phyloP scores from a whole-genome alignment of 2,888 invertebrate species.

The Melinaea marsaeus region DNA sequence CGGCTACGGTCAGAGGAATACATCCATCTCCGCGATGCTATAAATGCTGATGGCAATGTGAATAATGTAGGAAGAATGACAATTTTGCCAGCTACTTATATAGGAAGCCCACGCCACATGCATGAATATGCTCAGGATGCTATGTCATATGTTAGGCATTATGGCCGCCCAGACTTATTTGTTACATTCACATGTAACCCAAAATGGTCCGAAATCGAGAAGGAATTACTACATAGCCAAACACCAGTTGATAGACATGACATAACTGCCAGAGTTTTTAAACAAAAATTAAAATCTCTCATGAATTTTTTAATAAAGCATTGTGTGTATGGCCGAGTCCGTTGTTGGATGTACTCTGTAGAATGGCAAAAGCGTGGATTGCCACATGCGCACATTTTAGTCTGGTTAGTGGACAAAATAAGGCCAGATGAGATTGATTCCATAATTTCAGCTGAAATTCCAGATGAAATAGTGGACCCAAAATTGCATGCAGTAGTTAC shows the following conservation, averaged over 20 bases:
- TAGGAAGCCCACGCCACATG: constrained; percentile 27
- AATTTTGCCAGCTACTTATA: constrained; percentile 32
- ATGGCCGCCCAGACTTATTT: too few species aligned
- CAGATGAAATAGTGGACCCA: constrained; percentile 21
- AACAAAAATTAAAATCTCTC: constrained; percentile 31
- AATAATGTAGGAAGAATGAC: constrained; percentile 33
- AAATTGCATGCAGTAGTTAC: constrained; percentile 22
- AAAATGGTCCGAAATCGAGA: constrained; percentile 31
- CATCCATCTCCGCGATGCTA: constrained; percentile 35
- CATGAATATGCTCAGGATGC: constrained; percentile 33
- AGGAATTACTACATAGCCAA: constrained; percentile 30
- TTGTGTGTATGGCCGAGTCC: constrained; percentile 26
- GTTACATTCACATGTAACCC: constrained; percentile 33
- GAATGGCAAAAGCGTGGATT: too few species aligned
- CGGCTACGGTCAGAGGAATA: constrained; percentile 30
- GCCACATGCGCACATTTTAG: constrained; percentile 1
- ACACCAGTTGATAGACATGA: constrained; percentile 38
- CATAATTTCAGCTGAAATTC: constrained; percentile 24
- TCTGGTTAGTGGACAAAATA: constrained; percentile 38
- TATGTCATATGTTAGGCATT: constrained; percentile 38
- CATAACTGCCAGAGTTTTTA: constrained; percentile 33
- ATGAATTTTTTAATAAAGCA: constrained; percentile 31
- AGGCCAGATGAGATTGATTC: constrained; percentile 26
- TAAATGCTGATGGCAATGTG: constrained; percentile 29
- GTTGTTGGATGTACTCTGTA: constrained; percentile 17